Percentiles rank a stretch among this genome's conserved stretches.
phyloP scores from a whole-genome alignment of 2,797 vertebrate genomes.

The Synaphobranchus kaupii region DNA sequence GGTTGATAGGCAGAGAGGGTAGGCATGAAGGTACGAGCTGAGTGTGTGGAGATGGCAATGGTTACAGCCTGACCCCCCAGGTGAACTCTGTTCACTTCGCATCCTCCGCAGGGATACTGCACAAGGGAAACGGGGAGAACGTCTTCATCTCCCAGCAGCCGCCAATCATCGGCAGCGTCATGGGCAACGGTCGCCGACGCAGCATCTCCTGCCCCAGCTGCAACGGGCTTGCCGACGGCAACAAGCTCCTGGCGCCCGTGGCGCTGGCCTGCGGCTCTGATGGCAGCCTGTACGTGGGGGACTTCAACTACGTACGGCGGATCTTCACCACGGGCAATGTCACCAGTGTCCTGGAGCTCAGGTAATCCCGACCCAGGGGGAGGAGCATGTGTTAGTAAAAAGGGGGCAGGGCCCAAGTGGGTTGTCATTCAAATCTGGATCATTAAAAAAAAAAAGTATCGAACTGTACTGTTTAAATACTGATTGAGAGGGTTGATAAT shows the following conservation, averaged over 20 bases:
- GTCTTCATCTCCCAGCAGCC: slow-evolving; percentile 98
- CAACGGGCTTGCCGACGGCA: slow-evolving; percentile 95
- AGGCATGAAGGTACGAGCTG: neutral
- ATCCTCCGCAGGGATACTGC: slow-evolving; percentile 84
- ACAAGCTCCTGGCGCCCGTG: slow-evolving; percentile 95
- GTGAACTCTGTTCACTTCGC: neutral
- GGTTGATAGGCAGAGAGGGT: too few relatives aligned
- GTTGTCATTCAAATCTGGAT: neutral
- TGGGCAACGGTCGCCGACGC: slow-evolving; percentile 83
- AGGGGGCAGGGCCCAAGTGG: too few relatives aligned
- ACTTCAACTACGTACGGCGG: slow-evolving; percentile 97
- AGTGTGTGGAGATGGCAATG: neutral
- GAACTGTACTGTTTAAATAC: neutral
- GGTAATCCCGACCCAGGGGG: slow-evolving; percentile 71
- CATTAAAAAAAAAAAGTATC: neutral
- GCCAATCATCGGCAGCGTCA: slow-evolving; percentile 92
- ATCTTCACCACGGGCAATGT: slow-evolving; percentile 97
- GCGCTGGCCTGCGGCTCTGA: slow-evolving; percentile 91
- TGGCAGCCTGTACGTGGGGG: slow-evolving; percentile 95
- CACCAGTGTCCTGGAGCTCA: slow-evolving; percentile 94
- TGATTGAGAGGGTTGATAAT: neutral
- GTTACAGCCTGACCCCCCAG: too few relatives aligned
- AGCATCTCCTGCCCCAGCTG: slow-evolving; percentile 88
- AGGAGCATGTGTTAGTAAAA: too few relatives aligned
- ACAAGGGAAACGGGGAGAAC: slow-evolving; percentile 98